phyloP scores from a whole-genome alignment of 2,797 vertebrate genomes.

The Neoniphon sammara region DNA sequence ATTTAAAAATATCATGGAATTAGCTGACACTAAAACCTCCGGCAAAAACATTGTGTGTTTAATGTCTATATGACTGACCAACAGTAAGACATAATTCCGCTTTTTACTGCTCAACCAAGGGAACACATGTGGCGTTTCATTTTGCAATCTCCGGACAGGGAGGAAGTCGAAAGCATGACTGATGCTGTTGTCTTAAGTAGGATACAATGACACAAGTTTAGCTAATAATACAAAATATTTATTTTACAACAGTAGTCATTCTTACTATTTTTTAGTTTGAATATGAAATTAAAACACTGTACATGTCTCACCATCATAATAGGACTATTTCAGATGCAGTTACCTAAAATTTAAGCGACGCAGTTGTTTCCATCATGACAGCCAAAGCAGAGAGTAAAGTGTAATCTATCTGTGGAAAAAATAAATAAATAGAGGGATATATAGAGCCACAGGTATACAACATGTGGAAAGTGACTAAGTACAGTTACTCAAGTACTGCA shows the following conservation, averaged over 20 bases:
- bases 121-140: constrained; percentile 70
- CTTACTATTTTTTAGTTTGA: background rate
- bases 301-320: background rate
- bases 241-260: background rate
- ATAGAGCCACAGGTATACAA: background rate
- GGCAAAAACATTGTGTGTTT: constrained; percentile 1
- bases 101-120: constrained; percentile 66
- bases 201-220: constrained; percentile 6
- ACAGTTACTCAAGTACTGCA: too few relatives aligned
- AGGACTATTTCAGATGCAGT: background rate
- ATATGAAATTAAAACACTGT: background rate
- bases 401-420: background rate
- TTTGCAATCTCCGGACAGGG: constrained; percentile 73
- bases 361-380: background rate
- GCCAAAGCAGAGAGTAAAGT: too few relatives aligned
- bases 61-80: constrained; percentile 42
- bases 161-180: constrained; percentile 72
- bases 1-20: constrained; percentile 27
- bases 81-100: constrained; percentile 68
- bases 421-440: constrained; percentile 1
- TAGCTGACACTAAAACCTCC: constrained; percentile 26
- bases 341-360: background rate
- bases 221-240: background rate
- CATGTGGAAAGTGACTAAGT: too few relatives aligned
- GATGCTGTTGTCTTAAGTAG: constrained; percentile 21